phyloP scores from a whole-genome alignment of 2,113 vertebrate genomes.

The Diglossa brunneiventris region DNA sequence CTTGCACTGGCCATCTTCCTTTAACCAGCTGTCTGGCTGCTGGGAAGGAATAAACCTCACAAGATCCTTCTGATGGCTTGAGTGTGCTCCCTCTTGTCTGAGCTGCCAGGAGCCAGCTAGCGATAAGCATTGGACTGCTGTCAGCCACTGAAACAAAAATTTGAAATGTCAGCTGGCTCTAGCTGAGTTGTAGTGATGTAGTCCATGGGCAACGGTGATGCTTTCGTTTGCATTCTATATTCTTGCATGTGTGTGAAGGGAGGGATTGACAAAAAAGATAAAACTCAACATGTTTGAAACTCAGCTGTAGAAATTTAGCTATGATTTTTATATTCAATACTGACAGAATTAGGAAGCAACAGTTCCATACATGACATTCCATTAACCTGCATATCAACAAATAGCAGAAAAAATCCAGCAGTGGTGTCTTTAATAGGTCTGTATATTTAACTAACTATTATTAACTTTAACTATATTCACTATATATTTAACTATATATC shows the following conservation, averaged over 20 bases:
- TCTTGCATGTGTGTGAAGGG: background rate
- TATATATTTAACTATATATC: no score
- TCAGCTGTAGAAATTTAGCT: background rate
- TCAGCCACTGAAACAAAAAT: background rate
- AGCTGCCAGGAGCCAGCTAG: background rate
- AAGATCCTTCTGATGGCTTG: background rate
- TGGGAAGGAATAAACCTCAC: background rate
- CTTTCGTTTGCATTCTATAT: background rate
- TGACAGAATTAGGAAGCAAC: background rate
- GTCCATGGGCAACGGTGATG: background rate
- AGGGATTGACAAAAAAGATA: background rate
- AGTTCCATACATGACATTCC: background rate
- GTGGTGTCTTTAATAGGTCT: background rate
- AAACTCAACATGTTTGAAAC: background rate
- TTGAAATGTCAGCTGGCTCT: background rate
- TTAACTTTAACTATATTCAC: background rate
- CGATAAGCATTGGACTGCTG: background rate
- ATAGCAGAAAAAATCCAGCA: background rate
- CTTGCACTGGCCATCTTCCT: conserved; percentile 23
- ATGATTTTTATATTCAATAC: background rate
- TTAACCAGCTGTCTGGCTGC: conserved; percentile 2
- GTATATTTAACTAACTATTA: background rate
- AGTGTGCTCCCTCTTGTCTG: background rate
- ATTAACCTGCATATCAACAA: background rate
- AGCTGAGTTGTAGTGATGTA: background rate